Percentiles rank a stretch among this genome's conserved stretches.
Evolutionary conservation across 2,888 invertebrate genomes (phyloP).

Genomic region (Acronicta aceris): DNA sequence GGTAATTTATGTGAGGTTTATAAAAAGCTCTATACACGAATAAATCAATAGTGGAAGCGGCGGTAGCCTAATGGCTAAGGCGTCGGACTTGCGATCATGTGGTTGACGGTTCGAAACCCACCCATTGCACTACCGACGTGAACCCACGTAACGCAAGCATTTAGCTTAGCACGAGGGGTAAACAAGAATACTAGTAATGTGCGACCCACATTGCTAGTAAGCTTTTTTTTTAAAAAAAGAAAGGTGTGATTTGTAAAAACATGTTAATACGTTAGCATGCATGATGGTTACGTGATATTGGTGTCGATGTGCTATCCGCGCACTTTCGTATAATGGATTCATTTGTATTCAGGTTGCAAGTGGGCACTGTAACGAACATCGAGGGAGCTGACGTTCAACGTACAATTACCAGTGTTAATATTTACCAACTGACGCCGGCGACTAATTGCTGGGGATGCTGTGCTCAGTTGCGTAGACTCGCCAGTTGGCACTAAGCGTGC

Average conservation of each 20-base stretch:
- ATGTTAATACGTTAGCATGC: constrained; percentile 71
- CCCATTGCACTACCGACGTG: no score
- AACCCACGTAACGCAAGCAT: no score
- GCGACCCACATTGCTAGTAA: no score
- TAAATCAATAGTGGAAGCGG: no score
- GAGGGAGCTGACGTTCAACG: constrained; percentile 83
- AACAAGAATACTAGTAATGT: no score
- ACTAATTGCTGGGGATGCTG: constrained; percentile 81
- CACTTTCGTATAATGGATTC: constrained; percentile 86
- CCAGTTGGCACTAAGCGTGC: constrained; percentile 39
- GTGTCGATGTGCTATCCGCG: constrained; percentile 80
- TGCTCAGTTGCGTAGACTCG: constrained; percentile 61
- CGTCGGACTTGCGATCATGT: no score
- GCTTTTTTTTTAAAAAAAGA: no score
- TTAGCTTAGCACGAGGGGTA: no score
- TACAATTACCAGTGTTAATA: constrained; percentile 88
- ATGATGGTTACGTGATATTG: constrained; percentile 74
- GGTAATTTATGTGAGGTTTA: no score
- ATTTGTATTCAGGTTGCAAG: constrained; percentile 87
- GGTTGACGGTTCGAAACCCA: no score
- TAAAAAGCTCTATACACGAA: no score
- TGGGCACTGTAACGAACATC: constrained; percentile 86
- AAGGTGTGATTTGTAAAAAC: constrained; percentile 57
- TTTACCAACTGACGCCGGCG: constrained; percentile 86
- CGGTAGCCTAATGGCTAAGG: no score